Evolutionary conservation across 1,140 invertebrate genomes (phyloP), one percentile per base, ranked within the genome.

Genomic region (Caenorhabditis latens): DNA sequence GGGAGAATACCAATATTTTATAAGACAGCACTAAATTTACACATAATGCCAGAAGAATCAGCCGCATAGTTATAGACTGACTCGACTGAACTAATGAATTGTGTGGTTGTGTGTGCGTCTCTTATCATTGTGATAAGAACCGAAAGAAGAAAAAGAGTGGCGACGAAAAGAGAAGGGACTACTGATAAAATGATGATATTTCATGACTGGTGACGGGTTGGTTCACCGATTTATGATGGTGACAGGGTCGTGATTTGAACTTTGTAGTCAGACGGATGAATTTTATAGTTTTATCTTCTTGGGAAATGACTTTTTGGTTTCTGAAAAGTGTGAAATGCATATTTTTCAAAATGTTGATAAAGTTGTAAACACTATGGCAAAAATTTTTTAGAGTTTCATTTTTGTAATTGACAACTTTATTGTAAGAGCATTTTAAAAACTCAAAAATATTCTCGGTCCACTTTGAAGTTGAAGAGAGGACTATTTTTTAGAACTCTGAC

Each of bases 1-100:
- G 75, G 9, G 75, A 87, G 42, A 84, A 87, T 50, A 87, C 75
- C 24, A 84, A 50, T 46, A 84, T 87, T 48, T 79, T 79, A 79
- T 79, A 79, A 13, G 71, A 79, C 6, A 79, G 42, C 13, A n/a
- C 71, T 24, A 24, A 11, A 24, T 53, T 1, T 5, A 11, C n/a
- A 32, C 13, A 50, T 13, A 19, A 5, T 79, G 9, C 19, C 21
- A 79, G 46, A 48, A 79, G 4, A 11, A 79, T 2, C 46, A 79
- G 71, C n/a, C 46, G 71, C 71, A 48, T 79, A 24, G 46, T 79
- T 53, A 79, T 19, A 50, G 1, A 42, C 9, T 11, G 24, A 6
- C 1, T 11, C 9, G 32, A 21, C 11, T 8, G 57, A 58, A 63
- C 19, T 8, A 11, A 53, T 11, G 9, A 53, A 53, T 53, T 53